phyloP scores from a whole-genome alignment of 2,797 vertebrate species.

The Poecile montanus region DNA sequence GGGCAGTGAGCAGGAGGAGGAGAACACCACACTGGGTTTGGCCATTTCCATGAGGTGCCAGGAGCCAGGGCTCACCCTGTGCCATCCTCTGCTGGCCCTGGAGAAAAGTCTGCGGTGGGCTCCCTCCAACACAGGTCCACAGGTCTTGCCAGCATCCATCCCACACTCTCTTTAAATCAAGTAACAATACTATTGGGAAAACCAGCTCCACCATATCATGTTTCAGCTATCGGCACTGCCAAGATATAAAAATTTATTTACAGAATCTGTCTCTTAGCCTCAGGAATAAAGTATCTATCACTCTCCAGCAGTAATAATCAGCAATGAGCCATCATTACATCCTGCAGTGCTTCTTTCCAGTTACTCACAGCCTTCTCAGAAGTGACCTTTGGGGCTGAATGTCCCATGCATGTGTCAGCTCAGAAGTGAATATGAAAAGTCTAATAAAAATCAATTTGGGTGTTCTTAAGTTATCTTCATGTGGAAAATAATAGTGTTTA shows the following conservation, averaged over 20 bases:
- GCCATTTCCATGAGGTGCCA: accelerated
- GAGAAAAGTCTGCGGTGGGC: accelerated
- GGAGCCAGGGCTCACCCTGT: accelerated
- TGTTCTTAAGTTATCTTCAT: slow-evolving; percentile 59
- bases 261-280: background rate
- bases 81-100: accelerated
- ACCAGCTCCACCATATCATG: background rate
- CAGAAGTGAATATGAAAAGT: slow-evolving; percentile 42
- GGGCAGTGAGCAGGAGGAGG: background rate
- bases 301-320: background rate
- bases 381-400: slow-evolving; percentile 54
- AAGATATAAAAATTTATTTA: slow-evolving; percentile 13
- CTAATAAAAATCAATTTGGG: slow-evolving; percentile 59
- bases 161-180: background rate
- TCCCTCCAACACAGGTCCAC: accelerated
- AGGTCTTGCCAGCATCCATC: accelerated
- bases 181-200: background rate
- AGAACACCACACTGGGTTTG: accelerated
- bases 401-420: slow-evolving; percentile 60
- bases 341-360: slow-evolving; percentile 49
- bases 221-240: background rate
- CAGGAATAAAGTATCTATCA: slow-evolving; percentile 21
- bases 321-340: slow-evolving; percentile 13
- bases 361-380: slow-evolving; percentile 53
- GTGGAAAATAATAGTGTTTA: slow-evolving; percentile 35